phyloP scores from a whole-genome alignment of 1,140 invertebrate genomes.

The Teleogryllus occipitalis region DNA sequence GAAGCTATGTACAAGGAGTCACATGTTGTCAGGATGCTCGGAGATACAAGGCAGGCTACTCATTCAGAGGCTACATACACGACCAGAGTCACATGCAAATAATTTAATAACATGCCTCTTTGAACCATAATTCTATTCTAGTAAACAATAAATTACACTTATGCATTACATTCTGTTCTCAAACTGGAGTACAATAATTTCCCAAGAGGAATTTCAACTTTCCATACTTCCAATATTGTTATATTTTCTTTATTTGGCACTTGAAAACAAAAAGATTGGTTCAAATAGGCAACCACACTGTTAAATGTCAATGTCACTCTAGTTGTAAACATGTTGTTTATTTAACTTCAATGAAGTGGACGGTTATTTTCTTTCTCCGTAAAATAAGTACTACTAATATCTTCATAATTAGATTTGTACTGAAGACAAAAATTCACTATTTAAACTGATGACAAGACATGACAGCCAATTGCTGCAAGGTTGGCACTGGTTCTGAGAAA shows the following conservation, averaged over 20 bases:
- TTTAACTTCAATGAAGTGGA: constrained; percentile 5
- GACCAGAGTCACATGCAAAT: not conserved
- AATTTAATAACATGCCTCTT: not conserved
- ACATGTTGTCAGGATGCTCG: not conserved
- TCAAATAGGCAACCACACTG: not conserved
- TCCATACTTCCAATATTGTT: too few relatives aligned
- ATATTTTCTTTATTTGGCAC: too few relatives aligned
- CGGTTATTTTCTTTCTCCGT: not conserved
- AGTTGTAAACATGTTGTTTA: not conserved
- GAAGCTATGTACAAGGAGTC: not conserved
- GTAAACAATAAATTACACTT: too few relatives aligned
- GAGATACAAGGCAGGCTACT: not conserved
- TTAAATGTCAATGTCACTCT: not conserved
- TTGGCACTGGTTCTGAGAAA: not conserved
- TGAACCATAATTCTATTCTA: not conserved
- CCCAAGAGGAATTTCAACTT: too few relatives aligned
- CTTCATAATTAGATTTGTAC: not conserved
- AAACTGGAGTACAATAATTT: too few relatives aligned
- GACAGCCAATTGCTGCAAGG: not conserved
- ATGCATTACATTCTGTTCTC: too few relatives aligned
- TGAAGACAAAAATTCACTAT: not conserved
- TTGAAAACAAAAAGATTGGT: not conserved
- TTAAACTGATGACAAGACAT: not conserved
- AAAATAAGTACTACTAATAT: not conserved
- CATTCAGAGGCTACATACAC: not conserved